phyloP scores from a whole-genome alignment of 2,888 invertebrate genomes.

The Amblyjoppa fuscipennis region DNA sequence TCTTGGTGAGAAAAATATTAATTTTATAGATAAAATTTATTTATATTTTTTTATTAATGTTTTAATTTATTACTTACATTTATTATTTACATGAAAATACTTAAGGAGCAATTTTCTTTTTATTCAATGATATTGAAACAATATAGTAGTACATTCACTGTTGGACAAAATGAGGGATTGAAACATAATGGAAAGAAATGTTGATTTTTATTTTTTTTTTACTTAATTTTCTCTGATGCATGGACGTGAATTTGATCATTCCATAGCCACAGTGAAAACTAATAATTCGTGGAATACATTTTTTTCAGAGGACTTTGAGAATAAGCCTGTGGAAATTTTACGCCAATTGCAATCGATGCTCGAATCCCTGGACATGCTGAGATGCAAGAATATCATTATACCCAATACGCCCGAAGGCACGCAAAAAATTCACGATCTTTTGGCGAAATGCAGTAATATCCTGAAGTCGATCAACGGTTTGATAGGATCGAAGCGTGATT shows the following conservation, averaged over 20 bases:
- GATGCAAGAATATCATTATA: constrained; percentile 73
- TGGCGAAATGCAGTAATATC: constrained; percentile 64
- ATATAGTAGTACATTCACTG: no score
- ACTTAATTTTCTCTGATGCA: background rate
- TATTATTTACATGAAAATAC: background rate
- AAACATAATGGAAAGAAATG: background rate
- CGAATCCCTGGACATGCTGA: constrained; percentile 71
- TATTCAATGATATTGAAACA: background rate
- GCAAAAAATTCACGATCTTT: constrained; percentile 49
- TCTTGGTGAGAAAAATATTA: constrained; percentile 65
- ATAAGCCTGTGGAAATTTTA: constrained; percentile 63
- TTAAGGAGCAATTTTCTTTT: background rate
- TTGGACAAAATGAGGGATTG: no score
- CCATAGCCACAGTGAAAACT: no score
- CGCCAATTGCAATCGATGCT: constrained; percentile 68
- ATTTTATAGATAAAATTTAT: background rate
- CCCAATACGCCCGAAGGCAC: constrained; percentile 71
- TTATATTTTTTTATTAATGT: background rate
- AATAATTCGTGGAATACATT: background rate
- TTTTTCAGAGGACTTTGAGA: constrained; percentile 67
- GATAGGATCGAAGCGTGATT: constrained; percentile 68
- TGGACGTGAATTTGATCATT: no score
- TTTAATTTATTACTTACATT: background rate
- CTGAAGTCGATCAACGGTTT: constrained; percentile 66
- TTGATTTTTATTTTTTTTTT: background rate